These are phyloP conservation scores for Neodon shergylaensis DNA, from an alignment of 2,113 vertebrate genomes.

Conservation along the genomic window DNA sequence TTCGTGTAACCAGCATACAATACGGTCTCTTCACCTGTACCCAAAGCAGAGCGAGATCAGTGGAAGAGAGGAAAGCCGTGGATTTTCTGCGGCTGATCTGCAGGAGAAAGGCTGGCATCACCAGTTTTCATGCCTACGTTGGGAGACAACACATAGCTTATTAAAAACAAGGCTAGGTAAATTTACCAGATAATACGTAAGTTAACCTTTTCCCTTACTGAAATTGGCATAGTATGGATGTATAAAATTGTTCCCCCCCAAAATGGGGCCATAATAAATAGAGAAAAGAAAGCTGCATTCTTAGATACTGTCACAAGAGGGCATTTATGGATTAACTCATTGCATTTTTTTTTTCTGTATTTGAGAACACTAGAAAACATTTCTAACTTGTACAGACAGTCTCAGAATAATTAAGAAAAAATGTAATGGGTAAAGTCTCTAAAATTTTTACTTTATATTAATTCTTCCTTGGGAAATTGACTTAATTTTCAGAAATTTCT, in stretches of 20 bases:
- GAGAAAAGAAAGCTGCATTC: conserved; percentile 84
- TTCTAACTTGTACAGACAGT: conserved; percentile 74
- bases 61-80: background rate
- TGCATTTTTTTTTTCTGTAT: conserved; percentile 74
- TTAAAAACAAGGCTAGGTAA: background rate
- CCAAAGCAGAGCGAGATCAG: background rate
- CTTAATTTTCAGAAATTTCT: conserved; percentile 49
- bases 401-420: conserved; percentile 60
- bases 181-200: conserved; percentile 41
- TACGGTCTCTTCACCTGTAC: background rate
- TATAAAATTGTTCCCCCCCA: conserved; percentile 39
- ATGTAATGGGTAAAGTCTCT: conserved; percentile 18
- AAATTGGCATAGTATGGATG: background rate
- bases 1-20: background rate
- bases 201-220: background rate
- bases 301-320: conserved; percentile 88
- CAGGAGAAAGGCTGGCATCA: background rate
- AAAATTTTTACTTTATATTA: conserved; percentile 39
- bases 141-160: background rate
- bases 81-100: background rate
- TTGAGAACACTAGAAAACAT: conserved; percentile 76
- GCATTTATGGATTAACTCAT: conserved; percentile 89
- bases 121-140: conserved; percentile 11
- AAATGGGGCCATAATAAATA: conserved; percentile 20
- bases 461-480: background rate